Percentiles rank a stretch among this genome's conserved stretches.
phyloP scores from a whole-genome alignment of 30 jellyfish, hydroid and myxozoan genomes.

The Pseudorhiza aurosa region DNA sequence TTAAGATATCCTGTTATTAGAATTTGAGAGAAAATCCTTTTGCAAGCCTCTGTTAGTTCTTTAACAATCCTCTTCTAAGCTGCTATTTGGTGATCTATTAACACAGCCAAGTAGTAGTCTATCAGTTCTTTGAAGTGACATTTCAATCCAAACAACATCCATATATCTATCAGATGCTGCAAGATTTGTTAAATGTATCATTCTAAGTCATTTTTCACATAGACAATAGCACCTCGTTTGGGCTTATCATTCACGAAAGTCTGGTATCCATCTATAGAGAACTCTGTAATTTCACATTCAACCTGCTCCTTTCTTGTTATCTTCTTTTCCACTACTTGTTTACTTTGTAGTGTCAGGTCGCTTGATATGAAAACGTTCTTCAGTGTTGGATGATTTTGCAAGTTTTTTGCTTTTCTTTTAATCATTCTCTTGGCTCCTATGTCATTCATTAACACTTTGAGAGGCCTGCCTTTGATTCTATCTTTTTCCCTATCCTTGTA shows the following conservation, averaged over 20 bases:
- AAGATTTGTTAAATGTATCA: conserved; percentile 10
- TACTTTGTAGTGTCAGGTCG: conserved; percentile 13
- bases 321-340: conserved; percentile 8
- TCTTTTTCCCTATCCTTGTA: conserved; percentile 25
- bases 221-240: conserved; percentile 32
- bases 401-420: conserved; percentile 14
- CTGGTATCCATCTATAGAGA: conserved; percentile 38
- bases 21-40: conserved; percentile 14
- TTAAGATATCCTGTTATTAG: conserved; percentile 35
- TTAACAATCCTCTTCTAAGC: conserved; percentile 13
- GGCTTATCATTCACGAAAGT: conserved; percentile 23
- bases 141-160: conserved; percentile 18
- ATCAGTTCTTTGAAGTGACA: background rate
- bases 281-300: conserved; percentile 30
- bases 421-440: conserved; percentile 25
- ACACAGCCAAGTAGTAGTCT: conserved; percentile 24
- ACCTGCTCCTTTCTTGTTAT: conserved; percentile 20
- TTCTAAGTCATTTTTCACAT: conserved; percentile 21
- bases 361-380: conserved; percentile 18
- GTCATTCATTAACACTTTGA: conserved; percentile 13
- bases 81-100: conserved; percentile 30
- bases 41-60: conserved; percentile 1
- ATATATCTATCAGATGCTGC: conserved; percentile 8
- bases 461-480: conserved; percentile 12
- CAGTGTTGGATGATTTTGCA: conserved; percentile 19